Conservation (phyloP, 2,888 invertebrate species). For the Blastobasis lacticolella region DNA sequence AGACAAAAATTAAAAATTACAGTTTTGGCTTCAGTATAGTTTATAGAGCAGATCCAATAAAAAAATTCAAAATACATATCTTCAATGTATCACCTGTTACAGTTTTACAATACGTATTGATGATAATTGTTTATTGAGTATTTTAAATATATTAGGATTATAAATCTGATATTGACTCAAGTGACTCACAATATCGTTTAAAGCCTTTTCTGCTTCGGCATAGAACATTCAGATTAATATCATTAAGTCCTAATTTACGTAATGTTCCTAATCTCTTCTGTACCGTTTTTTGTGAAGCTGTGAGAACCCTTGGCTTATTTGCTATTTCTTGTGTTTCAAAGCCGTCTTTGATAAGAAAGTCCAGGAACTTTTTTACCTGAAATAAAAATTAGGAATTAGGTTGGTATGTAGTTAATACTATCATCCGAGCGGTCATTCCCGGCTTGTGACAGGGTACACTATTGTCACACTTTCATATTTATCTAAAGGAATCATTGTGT, state of each 20-base stretch:
- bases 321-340: conserved; percentile 69
- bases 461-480: too few species aligned
- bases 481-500: too few species aligned
- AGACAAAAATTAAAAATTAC: too few species aligned
- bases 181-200: conserved; percentile 56
- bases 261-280: conserved; percentile 65
- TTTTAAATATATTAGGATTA: too few species aligned
- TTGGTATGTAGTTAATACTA: not conserved
- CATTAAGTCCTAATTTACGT: conserved; percentile 53
- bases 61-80: too few species aligned
- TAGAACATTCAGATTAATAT: conserved; percentile 68
- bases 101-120: too few species aligned
- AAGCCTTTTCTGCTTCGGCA: conserved; percentile 73
- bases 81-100: too few species aligned
- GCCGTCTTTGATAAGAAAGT: conserved; percentile 70
- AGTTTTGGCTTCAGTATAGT: too few species aligned
- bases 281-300: conserved; percentile 72
- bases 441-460: too few species aligned
- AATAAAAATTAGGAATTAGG: conserved; percentile 20
- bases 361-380: conserved; percentile 74
- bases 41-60: too few species aligned
- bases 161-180: conserved; percentile 17
- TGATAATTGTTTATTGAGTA: too few species aligned
- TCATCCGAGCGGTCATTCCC: too few species aligned
- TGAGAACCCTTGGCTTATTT: conserved; percentile 68